phyloP scores from a whole-genome alignment of 2,113 vertebrate genomes.

The Campylorhamphus procurvoides region DNA sequence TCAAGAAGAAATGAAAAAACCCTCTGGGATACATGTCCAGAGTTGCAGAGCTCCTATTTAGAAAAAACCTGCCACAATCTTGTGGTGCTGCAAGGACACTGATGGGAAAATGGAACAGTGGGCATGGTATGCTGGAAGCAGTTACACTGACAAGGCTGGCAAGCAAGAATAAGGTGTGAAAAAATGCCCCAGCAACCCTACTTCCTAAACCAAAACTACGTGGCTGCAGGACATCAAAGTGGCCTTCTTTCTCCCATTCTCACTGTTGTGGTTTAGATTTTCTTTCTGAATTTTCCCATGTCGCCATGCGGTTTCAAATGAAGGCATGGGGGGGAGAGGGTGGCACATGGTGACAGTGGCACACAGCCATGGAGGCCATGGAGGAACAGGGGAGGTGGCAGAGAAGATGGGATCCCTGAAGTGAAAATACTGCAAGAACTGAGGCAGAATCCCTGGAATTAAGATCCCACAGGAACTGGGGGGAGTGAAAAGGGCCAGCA shows the following conservation, averaged over 20 bases:
- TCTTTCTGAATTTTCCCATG: too few species aligned
- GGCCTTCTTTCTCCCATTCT: neutral
- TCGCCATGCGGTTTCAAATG: too few species aligned
- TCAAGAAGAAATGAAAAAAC: neutral
- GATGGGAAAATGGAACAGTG: neutral
- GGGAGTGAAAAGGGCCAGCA: too few species aligned
- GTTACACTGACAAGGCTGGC: neutral
- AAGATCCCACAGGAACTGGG: too few species aligned
- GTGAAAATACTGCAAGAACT: too few species aligned
- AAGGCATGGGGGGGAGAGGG: too few species aligned
- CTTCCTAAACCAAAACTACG: neutral
- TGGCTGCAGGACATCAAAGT: neutral
- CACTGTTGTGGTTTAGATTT: neutral
- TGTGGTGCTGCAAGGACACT: neutral
- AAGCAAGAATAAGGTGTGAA: neutral
- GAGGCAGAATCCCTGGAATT: too few species aligned
- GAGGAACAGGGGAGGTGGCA: too few species aligned
- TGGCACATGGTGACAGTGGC: too few species aligned
- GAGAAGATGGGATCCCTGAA: too few species aligned
- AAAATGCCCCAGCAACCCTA: neutral
- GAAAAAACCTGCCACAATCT: neutral
- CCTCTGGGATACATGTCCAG: neutral
- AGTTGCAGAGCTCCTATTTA: neutral
- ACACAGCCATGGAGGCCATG: too few species aligned
- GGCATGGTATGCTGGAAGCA: neutral